phyloP scores from a whole-genome alignment of 2,888 invertebrate species.

The Ophioninae sp. region DNA sequence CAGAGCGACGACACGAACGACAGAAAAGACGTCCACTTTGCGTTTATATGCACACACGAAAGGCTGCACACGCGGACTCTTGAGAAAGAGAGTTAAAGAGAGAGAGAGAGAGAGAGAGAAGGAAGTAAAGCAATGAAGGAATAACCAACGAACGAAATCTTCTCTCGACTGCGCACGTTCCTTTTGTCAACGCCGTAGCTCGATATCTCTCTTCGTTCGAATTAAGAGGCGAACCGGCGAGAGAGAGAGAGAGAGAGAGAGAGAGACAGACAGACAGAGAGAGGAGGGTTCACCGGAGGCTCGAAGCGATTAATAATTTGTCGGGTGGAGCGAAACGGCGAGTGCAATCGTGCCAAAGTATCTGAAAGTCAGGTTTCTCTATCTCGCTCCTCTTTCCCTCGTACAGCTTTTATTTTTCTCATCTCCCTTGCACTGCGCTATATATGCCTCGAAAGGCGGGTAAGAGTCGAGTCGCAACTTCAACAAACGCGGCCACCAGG shows the following conservation, averaged over 20 bases:
- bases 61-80: not conserved
- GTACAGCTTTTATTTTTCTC: conserved; percentile 33
- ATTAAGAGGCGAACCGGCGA: conserved; percentile 72
- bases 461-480: conserved; percentile 34
- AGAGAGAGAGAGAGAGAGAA: conserved; percentile 29
- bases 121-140: conserved; percentile 23
- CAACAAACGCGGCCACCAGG: conserved; percentile 14
- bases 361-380: conserved; percentile 55
- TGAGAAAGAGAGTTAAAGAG: not conserved
- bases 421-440: conserved; percentile 32
- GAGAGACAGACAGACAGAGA: not conserved
- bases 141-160: conserved; percentile 56
- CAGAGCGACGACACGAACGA: conserved; percentile 39
- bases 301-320: conserved; percentile 75
- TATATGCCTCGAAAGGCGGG: conserved; percentile 16
- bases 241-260: not conserved
- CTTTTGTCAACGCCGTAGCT: conserved; percentile 70
- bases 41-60: conserved; percentile 13
- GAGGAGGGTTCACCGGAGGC: not conserved
- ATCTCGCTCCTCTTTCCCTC: conserved; percentile 42
- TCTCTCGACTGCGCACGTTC: conserved; percentile 56
- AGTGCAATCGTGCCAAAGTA: conserved; percentile 65
- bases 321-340: conserved; percentile 60
- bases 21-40: conserved; percentile 12
- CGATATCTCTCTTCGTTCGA: conserved; percentile 73